Evolutionary conservation across 2,797 vertebrate species (phyloP).

Genomic region (Pantherophis alleghaniensis): DNA sequence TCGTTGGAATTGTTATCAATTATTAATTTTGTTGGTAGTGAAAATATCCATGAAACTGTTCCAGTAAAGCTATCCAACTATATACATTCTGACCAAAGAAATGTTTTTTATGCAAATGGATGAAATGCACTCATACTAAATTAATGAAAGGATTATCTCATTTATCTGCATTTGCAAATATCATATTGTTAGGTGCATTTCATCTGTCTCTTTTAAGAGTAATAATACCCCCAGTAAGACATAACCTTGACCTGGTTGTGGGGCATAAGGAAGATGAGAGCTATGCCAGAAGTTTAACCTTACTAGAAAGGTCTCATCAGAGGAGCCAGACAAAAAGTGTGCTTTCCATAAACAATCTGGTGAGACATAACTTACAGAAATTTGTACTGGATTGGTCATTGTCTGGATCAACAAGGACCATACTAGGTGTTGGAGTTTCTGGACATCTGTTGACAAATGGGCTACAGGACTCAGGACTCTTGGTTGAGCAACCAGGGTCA

Average conservation of each 20-base stretch:
- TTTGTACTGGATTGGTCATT: not conserved
- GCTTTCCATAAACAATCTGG: not conserved
- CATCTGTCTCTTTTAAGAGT: not conserved
- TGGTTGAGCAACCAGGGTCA: not conserved
- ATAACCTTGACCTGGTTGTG: not conserved
- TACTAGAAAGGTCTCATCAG: not conserved
- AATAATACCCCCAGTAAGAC: not conserved
- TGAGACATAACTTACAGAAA: not conserved
- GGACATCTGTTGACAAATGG: not conserved
- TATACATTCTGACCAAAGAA: not conserved
- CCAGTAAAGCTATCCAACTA: not conserved
- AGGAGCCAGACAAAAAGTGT: not conserved
- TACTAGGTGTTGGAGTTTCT: not conserved
- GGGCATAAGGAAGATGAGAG: not conserved
- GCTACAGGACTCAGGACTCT: no score
- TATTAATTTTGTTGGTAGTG: not conserved
- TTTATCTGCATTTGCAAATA: not conserved
- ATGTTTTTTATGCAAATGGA: not conserved
- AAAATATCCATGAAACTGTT: not conserved
- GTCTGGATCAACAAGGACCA: not conserved
- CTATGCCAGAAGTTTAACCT: not conserved
- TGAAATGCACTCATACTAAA: conserved; percentile 7
- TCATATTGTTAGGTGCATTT: not conserved
- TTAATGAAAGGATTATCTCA: not conserved
- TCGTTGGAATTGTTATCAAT: not conserved